Conservation (phyloP, 2,888 invertebrate species). For the Hydrotaea cyrtoneurina region DNA sequence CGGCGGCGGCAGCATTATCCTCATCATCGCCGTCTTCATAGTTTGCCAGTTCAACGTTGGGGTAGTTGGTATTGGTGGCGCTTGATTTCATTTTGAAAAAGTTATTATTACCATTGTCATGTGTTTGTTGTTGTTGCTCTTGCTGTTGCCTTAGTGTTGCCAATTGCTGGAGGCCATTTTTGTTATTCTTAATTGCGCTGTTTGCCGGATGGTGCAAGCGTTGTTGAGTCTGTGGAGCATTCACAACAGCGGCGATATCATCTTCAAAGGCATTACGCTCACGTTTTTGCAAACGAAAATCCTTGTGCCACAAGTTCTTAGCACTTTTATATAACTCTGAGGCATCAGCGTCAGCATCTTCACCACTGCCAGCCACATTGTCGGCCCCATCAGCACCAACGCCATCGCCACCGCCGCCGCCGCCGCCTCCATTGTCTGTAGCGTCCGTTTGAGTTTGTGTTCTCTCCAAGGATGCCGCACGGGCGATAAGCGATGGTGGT, state of each 20-base stretch:
- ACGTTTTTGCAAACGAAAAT: conserved; percentile 62
- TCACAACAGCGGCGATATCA: conserved; percentile 42
- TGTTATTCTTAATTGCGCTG: conserved; percentile 46
- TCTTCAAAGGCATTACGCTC: conserved; percentile 62
- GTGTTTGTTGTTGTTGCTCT: conserved; percentile 59
- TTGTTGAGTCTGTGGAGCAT: conserved; percentile 20
- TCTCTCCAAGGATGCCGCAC: conserved; percentile 74
- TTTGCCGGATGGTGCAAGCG: not conserved
- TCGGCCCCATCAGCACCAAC: conserved; percentile 56
- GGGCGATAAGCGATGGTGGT: conserved; percentile 79
- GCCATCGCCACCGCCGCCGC: conserved; percentile 4
- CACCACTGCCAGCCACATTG: conserved; percentile 6
- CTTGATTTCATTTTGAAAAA: conserved; percentile 42
- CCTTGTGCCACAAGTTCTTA: conserved; percentile 62
- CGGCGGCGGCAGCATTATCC: not conserved
- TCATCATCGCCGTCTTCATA: not conserved
- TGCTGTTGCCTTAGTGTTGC: conserved; percentile 56
- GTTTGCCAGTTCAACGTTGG: conserved; percentile 18
- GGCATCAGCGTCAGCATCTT: conserved; percentile 11
- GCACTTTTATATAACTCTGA: conserved; percentile 52
- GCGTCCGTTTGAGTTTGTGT: conserved; percentile 36
- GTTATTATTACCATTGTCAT: conserved; percentile 53
- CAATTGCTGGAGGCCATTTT: conserved; percentile 42
- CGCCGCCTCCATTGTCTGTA: conserved; percentile 42
- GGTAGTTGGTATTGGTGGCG: conserved; percentile 43